These are phyloP conservation scores for Alouatta palliata DNA, from an alignment of 2,113 vertebrate species.

Conservation along the genomic window DNA sequence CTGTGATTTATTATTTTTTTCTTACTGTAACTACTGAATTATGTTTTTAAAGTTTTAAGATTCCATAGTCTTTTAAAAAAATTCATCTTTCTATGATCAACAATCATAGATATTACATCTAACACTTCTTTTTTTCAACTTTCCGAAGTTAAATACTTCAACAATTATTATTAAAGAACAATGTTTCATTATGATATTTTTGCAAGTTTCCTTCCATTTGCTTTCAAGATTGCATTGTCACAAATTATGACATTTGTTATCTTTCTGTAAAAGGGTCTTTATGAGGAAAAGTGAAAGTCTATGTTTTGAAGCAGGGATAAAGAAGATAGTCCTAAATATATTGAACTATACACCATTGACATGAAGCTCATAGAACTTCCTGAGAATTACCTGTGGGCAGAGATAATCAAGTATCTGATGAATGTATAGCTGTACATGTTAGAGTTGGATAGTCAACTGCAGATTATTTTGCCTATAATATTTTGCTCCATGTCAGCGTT, in stretches of 20 bases:
- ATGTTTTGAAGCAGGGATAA: background rate
- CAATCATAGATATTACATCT: background rate
- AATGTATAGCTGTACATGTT: background rate
- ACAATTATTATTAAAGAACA: background rate
- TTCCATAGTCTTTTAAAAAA: background rate
- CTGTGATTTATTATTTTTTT: background rate
- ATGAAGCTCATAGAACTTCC: background rate
- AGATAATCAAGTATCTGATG: background rate
- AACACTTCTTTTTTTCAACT: background rate
- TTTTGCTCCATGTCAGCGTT: background rate
- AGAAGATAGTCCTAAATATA: background rate
- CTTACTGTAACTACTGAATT: background rate
- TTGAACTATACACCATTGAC: background rate
- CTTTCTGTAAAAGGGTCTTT: background rate
- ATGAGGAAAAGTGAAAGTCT: background rate
- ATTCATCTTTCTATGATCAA: slow-evolving; percentile 1
- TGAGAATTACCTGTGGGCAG: background rate
- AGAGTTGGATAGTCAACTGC: background rate
- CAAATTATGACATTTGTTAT: background rate
- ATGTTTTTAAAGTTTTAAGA: background rate
- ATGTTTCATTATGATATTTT: background rate
- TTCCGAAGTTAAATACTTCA: background rate
- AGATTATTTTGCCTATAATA: background rate
- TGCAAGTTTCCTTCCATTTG: background rate
- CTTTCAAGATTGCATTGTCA: background rate